Evolutionary conservation across 2,888 invertebrate species (phyloP), one percentile per base, ranked within the genome.

Genomic region (Portevinia maculata): DNA sequence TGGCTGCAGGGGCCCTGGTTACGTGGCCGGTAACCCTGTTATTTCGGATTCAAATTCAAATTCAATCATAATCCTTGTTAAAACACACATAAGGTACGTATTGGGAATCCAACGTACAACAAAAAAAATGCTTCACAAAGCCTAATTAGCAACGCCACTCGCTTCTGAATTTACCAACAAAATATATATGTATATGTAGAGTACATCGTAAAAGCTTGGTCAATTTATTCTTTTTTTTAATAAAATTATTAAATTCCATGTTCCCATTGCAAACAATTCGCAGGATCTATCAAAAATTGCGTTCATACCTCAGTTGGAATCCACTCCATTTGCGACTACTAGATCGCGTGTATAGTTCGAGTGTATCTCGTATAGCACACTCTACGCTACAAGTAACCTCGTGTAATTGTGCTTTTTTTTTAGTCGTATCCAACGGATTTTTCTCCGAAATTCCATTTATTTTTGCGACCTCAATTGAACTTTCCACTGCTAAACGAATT

Each of bases 401-500:
- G 44, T 64, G 75, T 65, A 79, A 79, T 79, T 79, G 74, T 52
- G 32, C 21, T 57, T 46, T 48, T 69, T 74, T 79, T 62, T 39
- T 50, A 17, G 3, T 34, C 15, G 17, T 44, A 2, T 46, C n/a
- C 9, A 32, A n/a, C 8, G 21, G 17, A 37, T 67, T 69, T 67
- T 60, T 46, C 34, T 9, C 8, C 1, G 65, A 28, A 41, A 55
- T 62, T 48, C 3, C 52, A 53, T 39, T 21, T 28, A 37, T 41
- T 57, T 57, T 21, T 53, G 55, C 65, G 65, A 83, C 81, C 78
- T 71, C 50, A 73, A 78, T 71, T 67, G 78, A 78, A 83, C 81
- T 52, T 34, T 19, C 34, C 59, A 17, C 48, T n/a, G 76, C 71
- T 83, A 83, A 83, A 70, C 53, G 76, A 71, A 83, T 83, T 83